phyloP scores from a whole-genome alignment of 2,888 invertebrate species.

The Papilio elwesi region DNA sequence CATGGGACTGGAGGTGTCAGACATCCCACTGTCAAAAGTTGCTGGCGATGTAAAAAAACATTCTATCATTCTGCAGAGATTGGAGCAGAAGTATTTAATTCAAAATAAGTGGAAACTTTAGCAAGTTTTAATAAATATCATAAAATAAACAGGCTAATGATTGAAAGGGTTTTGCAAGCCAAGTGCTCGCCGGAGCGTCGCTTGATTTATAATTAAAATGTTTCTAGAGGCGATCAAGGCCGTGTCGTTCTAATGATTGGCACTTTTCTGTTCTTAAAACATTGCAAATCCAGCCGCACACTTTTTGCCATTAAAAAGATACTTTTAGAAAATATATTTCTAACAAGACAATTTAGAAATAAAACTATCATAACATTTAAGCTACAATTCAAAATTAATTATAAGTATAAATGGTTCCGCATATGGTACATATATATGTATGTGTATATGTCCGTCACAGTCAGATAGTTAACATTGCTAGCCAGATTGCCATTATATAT shows the following conservation, averaged over 20 bases:
- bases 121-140: constrained; percentile 43
- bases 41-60: no score
- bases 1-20: no score
- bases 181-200: constrained; percentile 71
- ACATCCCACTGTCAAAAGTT: no score
- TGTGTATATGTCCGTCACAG: no score
- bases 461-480: no score
- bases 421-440: no score
- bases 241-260: constrained; percentile 69
- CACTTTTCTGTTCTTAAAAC: constrained; percentile 55
- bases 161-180: constrained; percentile 77
- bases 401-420: no score
- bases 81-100: no score
- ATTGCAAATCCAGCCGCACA: constrained; percentile 23
- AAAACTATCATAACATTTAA: not conserved
- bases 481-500: no score
- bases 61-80: no score
- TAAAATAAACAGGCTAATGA: constrained; percentile 43
- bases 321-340: constrained; percentile 8
- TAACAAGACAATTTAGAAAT: not conserved
- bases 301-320: constrained; percentile 15
- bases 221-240: constrained; percentile 72
- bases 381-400: no score
- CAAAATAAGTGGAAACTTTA: no score
- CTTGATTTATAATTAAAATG: constrained; percentile 78